Conservation (phyloP, 2,888 invertebrate species). For the Eurytoma adleriae region DNA sequence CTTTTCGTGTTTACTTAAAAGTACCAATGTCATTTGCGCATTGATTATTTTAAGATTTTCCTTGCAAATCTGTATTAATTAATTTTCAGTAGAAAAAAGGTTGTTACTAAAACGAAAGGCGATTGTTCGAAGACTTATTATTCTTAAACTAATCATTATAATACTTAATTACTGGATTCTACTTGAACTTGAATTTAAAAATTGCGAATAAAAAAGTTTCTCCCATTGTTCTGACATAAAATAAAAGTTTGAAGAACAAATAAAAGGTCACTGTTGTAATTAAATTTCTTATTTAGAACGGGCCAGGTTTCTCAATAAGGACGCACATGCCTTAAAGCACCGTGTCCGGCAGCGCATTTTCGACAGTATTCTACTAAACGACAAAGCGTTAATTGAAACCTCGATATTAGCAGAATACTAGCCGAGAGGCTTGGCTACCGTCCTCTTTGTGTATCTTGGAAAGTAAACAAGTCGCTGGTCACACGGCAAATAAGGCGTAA, state of each 20-base stretch:
- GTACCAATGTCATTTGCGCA: not conserved
- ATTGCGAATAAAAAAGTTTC: no score
- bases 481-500: conserved; percentile 69
- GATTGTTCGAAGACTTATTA: no score
- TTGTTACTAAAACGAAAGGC: no score
- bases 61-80: no score
- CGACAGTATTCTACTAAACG: conserved; percentile 58
- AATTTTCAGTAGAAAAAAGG: no score
- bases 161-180: no score
- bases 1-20: conserved; percentile 44
- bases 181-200: no score
- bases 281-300: conserved; percentile 18
- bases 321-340: conserved; percentile 16
- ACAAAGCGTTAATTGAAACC: conserved; percentile 68
- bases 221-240: no score
- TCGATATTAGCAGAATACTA: conserved; percentile 63
- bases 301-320: conserved; percentile 16
- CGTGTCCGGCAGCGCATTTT: conserved; percentile 16
- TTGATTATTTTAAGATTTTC: not conserved
- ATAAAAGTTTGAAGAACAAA: not conserved
- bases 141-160: no score
- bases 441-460: conserved; percentile 63
- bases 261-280: not conserved
- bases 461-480: conserved; percentile 68
- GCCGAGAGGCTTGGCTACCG: conserved; percentile 12